Conservation (phyloP, 2,113 vertebrate genomes). For the Camelus dromedarius region DNA sequence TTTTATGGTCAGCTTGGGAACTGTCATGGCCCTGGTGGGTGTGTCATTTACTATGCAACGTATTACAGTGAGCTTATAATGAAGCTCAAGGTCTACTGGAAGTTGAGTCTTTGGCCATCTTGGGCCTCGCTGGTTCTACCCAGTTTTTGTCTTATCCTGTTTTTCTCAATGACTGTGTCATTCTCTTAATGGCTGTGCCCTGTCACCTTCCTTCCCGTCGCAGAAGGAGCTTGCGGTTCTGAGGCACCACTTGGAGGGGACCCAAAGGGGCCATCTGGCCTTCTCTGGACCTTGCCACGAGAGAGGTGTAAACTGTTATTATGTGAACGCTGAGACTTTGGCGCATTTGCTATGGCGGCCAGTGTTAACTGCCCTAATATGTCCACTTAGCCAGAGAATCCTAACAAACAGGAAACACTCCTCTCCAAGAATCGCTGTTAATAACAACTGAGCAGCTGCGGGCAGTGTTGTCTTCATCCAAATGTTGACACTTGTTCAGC, state of each 20-base stretch:
- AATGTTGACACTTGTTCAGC: not conserved
- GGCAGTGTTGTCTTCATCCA: not conserved
- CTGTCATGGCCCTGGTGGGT: no score
- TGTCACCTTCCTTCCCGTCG: no score
- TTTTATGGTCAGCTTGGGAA: no score
- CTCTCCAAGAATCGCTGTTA: not conserved
- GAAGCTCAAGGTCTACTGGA: no score
- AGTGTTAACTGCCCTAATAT: not conserved
- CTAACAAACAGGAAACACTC: not conserved
- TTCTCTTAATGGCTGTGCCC: no score
- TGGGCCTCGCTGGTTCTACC: no score
- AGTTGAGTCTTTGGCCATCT: no score
- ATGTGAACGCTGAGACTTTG: not conserved
- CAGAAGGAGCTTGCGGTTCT: not conserved
- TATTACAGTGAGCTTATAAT: no score
- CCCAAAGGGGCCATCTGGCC: not conserved
- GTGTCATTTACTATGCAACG: no score
- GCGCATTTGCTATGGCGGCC: rapidly evolving
- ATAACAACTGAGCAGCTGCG: not conserved
- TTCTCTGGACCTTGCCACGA: not conserved
- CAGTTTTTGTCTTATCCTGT: no score
- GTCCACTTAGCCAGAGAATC: not conserved
- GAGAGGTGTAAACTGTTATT: not conserved
- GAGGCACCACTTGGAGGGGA: not conserved
- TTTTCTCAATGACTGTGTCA: no score